Evolutionary conservation across 2,797 vertebrate genomes (phyloP).

Genomic region (Sebastes goodei): DNA sequence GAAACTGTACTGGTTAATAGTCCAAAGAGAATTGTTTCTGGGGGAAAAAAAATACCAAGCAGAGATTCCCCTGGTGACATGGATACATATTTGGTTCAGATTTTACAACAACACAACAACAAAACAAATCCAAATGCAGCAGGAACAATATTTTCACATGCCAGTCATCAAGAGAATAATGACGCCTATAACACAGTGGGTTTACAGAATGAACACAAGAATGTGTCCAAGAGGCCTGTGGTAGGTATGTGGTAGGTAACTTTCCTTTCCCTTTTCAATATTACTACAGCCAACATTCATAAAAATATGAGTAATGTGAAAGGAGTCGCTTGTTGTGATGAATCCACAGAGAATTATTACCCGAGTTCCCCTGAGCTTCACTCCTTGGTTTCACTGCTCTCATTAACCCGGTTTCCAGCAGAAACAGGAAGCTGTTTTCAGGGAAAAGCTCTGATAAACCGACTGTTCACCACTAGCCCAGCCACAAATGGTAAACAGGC

Average conservation of each 20-base stretch:
- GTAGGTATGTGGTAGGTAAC: no score
- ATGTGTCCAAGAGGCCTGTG: not conserved
- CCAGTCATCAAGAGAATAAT: not conserved
- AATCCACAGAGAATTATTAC: not conserved
- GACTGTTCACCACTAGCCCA: not conserved
- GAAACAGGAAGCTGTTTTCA: not conserved
- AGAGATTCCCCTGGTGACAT: constrained; percentile 5
- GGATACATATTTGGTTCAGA: constrained; percentile 10
- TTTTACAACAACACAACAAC: constrained; percentile 8
- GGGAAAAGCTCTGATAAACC: not conserved
- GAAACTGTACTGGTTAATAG: constrained; percentile 28
- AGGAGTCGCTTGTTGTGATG: not conserved
- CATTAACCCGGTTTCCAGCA: constrained; percentile 3
- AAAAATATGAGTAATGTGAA: not conserved
- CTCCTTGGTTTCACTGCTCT: not conserved
- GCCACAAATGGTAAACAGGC: not conserved
- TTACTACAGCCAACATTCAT: not conserved
- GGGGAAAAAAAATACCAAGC: not conserved
- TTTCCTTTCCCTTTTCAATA: not conserved
- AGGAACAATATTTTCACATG: not conserved
- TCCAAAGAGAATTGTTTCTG: constrained; percentile 20
- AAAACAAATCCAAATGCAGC: not conserved
- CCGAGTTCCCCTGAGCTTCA: not conserved
- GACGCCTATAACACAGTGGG: not conserved
- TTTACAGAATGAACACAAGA: not conserved